These are phyloP conservation scores for Clivina fossor DNA, from an alignment of 2,888 invertebrate genomes.

Conservation along the genomic window DNA sequence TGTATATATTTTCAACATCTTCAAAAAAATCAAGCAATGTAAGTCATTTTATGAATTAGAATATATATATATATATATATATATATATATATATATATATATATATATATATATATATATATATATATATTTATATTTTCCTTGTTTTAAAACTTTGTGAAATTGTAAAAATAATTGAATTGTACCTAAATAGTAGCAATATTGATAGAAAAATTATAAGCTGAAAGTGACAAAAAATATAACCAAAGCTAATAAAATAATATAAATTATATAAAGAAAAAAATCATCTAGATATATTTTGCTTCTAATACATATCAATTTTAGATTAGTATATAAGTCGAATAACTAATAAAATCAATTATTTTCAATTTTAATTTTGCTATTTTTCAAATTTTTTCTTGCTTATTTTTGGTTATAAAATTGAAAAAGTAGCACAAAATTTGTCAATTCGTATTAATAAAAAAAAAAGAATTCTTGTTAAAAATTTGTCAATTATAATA, in stretches of 20 bases:
- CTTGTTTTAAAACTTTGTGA: no score
- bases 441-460: conserved; percentile 22
- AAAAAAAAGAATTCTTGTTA: conserved; percentile 7
- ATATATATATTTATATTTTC: no score
- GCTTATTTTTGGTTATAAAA: no score
- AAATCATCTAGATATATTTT: conserved; percentile 23
- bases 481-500: conserved; percentile 4
- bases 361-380: conserved; percentile 3
- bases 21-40: no score
- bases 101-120: no score
- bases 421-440: conserved; percentile 23
- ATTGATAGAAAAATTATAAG: conserved; percentile 17
- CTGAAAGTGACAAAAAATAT: conserved; percentile 17
- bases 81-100: no score
- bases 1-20: no score
- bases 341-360: conserved; percentile 15
- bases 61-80: no score
- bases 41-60: no score
- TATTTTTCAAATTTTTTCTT: conserved; percentile 17
- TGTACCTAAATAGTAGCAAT: conserved; percentile 26
- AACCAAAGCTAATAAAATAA: no score
- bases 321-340: conserved; percentile 17
- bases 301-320: conserved; percentile 28
- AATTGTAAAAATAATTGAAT: conserved; percentile 23
- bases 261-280: conserved; percentile 20